Base-by-base conservation (phyloP, 1,140 invertebrate species). In the Chymomyza costata region DNA sequence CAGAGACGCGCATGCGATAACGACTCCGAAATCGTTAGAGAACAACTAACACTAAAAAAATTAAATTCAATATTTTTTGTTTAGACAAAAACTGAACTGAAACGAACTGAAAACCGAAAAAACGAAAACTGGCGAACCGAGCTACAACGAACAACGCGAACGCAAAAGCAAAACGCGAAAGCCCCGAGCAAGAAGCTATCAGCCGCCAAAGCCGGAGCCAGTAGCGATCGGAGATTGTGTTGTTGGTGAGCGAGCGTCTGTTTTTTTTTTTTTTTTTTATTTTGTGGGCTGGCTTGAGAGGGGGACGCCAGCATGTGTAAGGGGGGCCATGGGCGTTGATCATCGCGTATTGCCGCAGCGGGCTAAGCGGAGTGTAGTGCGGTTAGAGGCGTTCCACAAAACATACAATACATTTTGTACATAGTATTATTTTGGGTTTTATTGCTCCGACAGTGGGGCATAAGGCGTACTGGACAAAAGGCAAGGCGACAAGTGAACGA, bases 1-100 rank as follows among this genome's bases (percentile, higher is more conserved):
- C 59, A 63, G 74, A 58, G 74, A 81, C 74, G 76, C 82, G 82
- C 81, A 83, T 83, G 81, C 82, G 82, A 84, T 84, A 84, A 84
- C 76, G 76, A 84, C 82, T 82, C 76, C 76, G 65, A 84, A 84
- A 84, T 84, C 82, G 82, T 84, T 84, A 83, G 74, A 84, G 78
- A 82, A 65, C 82, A 82, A 84, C 82, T 84, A 84, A 84, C 76
- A 83, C 82, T 83, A 84, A 78, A 80, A 65, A 80, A 83, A 82
- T 84, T 84, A 73, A 82, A 82, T 84, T 84, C 82, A 84, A 84
- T 82, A 84, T 83, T 84, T 84, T 76, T 82, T 76, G 81, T 83
- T 83, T 83, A 83, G 82, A 82, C 81, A 81, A 83, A 82, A 67
- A 57, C 59, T 59, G 63, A 76, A 59, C 70, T 61, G 65, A 74